Base-by-base conservation (phyloP, 2,113 vertebrate genomes). In the Martes martes region DNA sequence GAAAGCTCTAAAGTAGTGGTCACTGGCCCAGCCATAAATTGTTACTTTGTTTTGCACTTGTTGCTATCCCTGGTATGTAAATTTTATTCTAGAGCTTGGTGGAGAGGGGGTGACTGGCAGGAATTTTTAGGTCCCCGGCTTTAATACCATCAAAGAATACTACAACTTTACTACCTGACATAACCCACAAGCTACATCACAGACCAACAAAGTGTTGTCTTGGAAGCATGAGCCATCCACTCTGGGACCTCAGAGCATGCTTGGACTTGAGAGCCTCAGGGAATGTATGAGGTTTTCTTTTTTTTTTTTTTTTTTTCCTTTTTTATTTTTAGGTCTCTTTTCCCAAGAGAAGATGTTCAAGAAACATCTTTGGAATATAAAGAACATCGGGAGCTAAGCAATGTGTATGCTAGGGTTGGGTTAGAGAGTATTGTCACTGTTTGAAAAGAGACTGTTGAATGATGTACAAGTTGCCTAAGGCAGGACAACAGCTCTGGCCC, bases 371-470 rank as follows among this genome's bases (percentile, higher is more conserved):
- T 80, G 39, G 69, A n/a, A 42, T 52, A 14, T 45, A 57, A 79
- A 36, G 79, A 67, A 61, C 33, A 39, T 6, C 0, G 3, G 39
- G 18, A 36, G 24, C 45, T 67, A 74, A 50, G 59, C 7, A 52
- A 74, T 3, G 16, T 7, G 4, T 14, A 3, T 7, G 19, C 36
- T 1, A 39, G 52, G 7, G 9, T 0, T 8, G 42, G 55, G 83
- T 50, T 65, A 71, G 63, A 61, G 0, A 15, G 15, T 21, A 52
- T 5, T 24, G 9, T 18, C 11, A 21, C 5, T 26, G 4, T 81
- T 47, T 9, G 39, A 33, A 61, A 80, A 65, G 28, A 84, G 80
- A 33, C 15, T n/a, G 14, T 18, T 79, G 23, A 14, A 42, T 24
- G 71, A 33, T 6, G 10, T 2, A 39, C 24, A 74, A 47, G 2